These are phyloP conservation scores for Camponotus pennsylvanicus DNA, from an alignment of 1,140 invertebrate genomes.

Conservation along the genomic window DNA sequence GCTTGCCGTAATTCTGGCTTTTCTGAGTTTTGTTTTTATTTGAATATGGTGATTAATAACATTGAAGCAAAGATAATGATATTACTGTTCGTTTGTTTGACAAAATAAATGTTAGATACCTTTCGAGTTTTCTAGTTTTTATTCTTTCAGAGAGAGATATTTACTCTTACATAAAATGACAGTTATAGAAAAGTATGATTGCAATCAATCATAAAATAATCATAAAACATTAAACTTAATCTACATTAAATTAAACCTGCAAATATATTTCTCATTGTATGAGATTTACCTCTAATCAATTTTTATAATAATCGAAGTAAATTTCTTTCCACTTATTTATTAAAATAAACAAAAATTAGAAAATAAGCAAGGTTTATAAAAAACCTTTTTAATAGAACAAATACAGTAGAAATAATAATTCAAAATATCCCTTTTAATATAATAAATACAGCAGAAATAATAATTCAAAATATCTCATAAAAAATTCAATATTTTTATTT, in stretches of 20 bases:
- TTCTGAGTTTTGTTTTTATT: slow-evolving; percentile 39
- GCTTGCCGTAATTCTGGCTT: slow-evolving; percentile 23
- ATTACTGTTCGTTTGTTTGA: background rate
- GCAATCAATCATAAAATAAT: background rate
- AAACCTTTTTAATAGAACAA: background rate
- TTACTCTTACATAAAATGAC: background rate
- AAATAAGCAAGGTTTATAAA: background rate
- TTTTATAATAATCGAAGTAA: too few species aligned
- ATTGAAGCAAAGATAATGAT: slow-evolving; percentile 32
- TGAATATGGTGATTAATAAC: slow-evolving; percentile 45
- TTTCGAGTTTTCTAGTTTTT: slow-evolving; percentile 10
- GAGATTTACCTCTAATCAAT: too few species aligned
- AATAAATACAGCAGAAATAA: too few species aligned
- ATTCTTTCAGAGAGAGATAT: background rate
- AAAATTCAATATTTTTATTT: background rate
- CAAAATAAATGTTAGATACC: slow-evolving; percentile 25
- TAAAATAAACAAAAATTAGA: background rate
- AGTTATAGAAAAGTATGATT: background rate
- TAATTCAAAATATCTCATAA: background rate
- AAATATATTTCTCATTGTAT: too few species aligned
- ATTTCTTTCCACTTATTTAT: background rate
- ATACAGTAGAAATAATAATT: background rate
- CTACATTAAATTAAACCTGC: too few species aligned
- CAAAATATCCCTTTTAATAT: too few species aligned
- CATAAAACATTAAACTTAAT: background rate